A percentile compares a stretch with the other conserved stretches of the same genome.
These are phyloP conservation scores for Poeciliopsis gracilis DNA, from an alignment of 2,797 vertebrate species.

Conservation along the genomic window DNA sequence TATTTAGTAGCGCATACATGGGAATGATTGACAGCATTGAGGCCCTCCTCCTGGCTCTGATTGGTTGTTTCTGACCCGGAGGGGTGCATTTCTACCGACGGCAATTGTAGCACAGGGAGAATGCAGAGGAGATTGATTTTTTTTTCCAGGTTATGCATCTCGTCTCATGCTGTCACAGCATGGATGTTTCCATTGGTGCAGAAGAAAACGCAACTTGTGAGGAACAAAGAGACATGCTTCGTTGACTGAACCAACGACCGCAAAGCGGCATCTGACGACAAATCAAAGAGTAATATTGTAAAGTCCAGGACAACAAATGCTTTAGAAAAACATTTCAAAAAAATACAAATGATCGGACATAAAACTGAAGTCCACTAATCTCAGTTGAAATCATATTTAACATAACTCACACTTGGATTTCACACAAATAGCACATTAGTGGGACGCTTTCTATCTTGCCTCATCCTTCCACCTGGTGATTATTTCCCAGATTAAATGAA, in stretches of 20 bases:
- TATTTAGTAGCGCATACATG: no score
- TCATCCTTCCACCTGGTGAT: background rate
- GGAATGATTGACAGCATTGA: no score
- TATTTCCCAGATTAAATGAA: background rate
- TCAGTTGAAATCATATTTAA: background rate
- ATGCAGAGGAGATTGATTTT: no score
- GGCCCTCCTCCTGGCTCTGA: no score
- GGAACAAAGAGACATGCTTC: background rate
- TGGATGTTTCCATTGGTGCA: no score
- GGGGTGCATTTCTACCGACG: no score
- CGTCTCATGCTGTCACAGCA: no score
- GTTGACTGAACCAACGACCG: background rate
- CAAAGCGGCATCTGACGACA: background rate
- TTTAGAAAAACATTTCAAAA: background rate
- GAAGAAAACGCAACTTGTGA: no score
- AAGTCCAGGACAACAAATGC: background rate
- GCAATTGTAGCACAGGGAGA: no score
- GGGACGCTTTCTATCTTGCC: background rate
- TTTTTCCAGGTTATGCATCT: no score
- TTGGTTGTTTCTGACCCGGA: no score
- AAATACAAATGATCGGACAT: background rate
- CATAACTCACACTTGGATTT: background rate
- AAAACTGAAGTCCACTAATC: background rate
- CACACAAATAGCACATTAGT: background rate
- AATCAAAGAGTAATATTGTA: background rate